These are phyloP conservation scores for Apocrypta bakeri DNA, from an alignment of 1,140 invertebrate genomes.

Conservation along the genomic window DNA sequence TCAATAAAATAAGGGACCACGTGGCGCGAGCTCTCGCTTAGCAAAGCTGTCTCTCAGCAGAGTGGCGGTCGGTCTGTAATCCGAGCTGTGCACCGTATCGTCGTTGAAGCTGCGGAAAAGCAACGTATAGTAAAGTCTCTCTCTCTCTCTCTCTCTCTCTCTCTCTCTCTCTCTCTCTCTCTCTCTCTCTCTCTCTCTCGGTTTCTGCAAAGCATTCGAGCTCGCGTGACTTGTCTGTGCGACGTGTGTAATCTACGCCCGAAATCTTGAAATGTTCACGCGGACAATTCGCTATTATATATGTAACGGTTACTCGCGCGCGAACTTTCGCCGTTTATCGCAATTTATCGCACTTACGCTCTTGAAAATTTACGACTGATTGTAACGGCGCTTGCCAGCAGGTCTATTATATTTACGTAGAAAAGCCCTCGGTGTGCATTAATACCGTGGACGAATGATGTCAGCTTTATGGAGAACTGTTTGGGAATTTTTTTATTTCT, in stretches of 20 bases:
- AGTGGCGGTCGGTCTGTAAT: slow-evolving; percentile 50
- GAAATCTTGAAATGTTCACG: slow-evolving; percentile 2
- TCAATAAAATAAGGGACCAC: slow-evolving; percentile 61
- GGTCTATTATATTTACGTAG: not conserved
- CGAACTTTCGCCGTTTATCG: slow-evolving; percentile 7
- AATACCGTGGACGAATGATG: too few species aligned
- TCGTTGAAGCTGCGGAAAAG: not conserved
- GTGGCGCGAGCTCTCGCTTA: slow-evolving; percentile 58
- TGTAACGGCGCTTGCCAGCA: not conserved
- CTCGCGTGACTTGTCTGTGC: slow-evolving; percentile 15
- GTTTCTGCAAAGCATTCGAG: not conserved
- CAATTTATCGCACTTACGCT: not conserved
- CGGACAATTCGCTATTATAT: not conserved
- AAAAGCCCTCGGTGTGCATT: not conserved
- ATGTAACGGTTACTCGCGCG: too few species aligned
- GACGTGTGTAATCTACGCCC: not conserved
- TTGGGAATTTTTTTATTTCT: not conserved
- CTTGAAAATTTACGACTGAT: slow-evolving; percentile 40
- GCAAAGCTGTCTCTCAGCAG: slow-evolving; percentile 54
- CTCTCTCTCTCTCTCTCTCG: not conserved
- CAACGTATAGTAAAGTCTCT: not conserved
- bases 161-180: not conserved
- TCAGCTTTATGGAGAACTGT: not conserved
- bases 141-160: not conserved
- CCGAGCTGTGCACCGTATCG: slow-evolving; percentile 47